A percentile compares a stretch with the other conserved stretches of the same genome.
phyloP scores from a whole-genome alignment of 2,113 vertebrate species.

The Rhynchomys soricoides region DNA sequence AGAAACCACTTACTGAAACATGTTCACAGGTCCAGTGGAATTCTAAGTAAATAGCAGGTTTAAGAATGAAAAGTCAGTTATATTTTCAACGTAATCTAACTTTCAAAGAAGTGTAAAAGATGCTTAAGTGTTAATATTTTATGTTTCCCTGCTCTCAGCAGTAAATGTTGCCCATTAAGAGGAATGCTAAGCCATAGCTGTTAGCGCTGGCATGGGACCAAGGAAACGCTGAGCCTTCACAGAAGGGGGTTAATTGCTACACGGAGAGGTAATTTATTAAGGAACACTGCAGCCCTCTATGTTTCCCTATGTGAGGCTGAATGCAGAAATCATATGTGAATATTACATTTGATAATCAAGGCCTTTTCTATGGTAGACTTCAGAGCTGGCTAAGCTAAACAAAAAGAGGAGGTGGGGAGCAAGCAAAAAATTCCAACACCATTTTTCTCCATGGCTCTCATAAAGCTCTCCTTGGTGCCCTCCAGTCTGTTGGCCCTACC shows the following conservation, averaged over 20 bases:
- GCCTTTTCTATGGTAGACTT: conserved; percentile 70
- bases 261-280: conserved; percentile 88
- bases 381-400: conserved; percentile 64
- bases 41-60: conserved; percentile 86
- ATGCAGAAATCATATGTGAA: conserved; percentile 68
- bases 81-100: conserved; percentile 82
- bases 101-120: conserved; percentile 87
- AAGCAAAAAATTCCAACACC: conserved; percentile 58
- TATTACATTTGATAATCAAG: conserved; percentile 81
- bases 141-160: conserved; percentile 82
- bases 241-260: conserved; percentile 88
- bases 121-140: conserved; percentile 88
- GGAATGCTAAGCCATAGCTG: conserved; percentile 85
- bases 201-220: conserved; percentile 86
- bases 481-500: conserved; percentile 78
- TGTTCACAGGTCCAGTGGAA: conserved; percentile 87
- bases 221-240: conserved; percentile 84
- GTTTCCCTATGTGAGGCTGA: conserved; percentile 74
- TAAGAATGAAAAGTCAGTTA: conserved; percentile 86
- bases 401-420: not conserved
- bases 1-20: conserved; percentile 84
- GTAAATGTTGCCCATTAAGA: conserved; percentile 86
- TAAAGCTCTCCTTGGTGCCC: conserved; percentile 83
- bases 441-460: conserved; percentile 63
- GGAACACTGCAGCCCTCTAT: conserved; percentile 86